Conservation (phyloP, 2,113 vertebrate species). For the Perccottus glenii region DNA sequence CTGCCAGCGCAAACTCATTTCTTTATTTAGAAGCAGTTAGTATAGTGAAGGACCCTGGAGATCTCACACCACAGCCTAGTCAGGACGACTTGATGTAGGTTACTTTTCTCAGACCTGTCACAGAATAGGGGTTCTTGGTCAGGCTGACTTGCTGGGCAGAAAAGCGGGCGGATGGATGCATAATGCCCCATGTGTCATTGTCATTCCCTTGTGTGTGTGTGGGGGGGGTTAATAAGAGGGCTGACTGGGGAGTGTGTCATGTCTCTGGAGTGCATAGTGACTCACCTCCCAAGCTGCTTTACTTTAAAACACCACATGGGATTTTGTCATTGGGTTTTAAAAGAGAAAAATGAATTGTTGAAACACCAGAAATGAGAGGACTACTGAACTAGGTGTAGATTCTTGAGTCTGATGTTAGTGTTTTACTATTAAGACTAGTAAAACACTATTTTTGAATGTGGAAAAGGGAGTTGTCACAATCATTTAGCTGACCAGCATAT, state of each 20-base stretch:
- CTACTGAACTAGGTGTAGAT: background rate
- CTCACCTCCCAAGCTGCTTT: conserved; percentile 35
- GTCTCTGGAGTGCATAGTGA: conserved; percentile 20
- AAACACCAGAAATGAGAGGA: background rate
- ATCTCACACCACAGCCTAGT: conserved; percentile 50
- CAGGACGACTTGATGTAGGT: conserved; percentile 65
- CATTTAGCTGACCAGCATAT: too few relatives aligned
- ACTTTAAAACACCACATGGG: conserved; percentile 8
- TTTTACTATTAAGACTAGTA: too few relatives aligned
- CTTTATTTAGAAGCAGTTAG: conserved; percentile 75
- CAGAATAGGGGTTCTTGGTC: conserved; percentile 29
- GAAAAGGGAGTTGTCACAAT: too few relatives aligned
- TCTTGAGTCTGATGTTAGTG: background rate
- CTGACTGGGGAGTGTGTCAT: background rate
- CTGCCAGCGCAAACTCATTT: conserved; percentile 48
- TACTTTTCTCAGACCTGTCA: conserved; percentile 55
- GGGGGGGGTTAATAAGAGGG: background rate
- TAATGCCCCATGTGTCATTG: conserved; percentile 13
- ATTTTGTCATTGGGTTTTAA: conserved; percentile 11
- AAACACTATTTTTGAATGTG: too few relatives aligned
- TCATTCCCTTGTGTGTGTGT: background rate
- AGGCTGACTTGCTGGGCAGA: conserved; percentile 12
- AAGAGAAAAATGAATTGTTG: conserved; percentile 1
- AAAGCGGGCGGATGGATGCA: conserved; percentile 25
- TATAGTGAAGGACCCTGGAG: conserved; percentile 41